A percentile compares a stretch with the other conserved stretches of the same genome.
phyloP scores from a whole-genome alignment of 2,113 vertebrate genomes.

The Rhineura floridana region DNA sequence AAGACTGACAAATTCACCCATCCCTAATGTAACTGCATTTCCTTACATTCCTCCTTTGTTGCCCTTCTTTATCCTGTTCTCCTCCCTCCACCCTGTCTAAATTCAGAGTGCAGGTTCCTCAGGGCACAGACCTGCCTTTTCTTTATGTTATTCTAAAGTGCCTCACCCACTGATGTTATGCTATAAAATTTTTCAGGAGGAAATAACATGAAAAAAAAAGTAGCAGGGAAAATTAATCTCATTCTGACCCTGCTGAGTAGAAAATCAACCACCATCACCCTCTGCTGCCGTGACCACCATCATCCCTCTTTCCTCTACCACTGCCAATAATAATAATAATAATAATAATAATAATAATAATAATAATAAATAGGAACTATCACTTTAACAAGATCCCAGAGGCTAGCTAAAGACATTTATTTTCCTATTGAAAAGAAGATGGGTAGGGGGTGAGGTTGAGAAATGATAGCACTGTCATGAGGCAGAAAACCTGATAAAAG shows the following conservation, averaged over 20 bases:
- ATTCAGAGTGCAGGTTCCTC: background rate
- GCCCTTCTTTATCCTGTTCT: background rate
- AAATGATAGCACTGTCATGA: background rate
- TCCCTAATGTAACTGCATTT: background rate
- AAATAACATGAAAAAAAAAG: background rate
- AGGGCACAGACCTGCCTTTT: background rate
- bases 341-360: background rate
- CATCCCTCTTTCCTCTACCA: background rate
- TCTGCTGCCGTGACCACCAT: no score
- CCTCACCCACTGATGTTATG: background rate
- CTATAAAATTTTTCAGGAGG: background rate
- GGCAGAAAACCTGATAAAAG: background rate
- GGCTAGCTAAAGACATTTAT: background rate
- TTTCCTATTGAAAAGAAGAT: background rate
- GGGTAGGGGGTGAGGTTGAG: background rate
- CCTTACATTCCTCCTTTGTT: background rate
- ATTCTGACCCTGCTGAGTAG: no score
- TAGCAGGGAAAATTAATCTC: background rate
- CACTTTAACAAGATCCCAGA: background rate
- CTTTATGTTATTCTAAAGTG: background rate
- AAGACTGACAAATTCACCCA: no score
- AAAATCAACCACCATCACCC: no score
- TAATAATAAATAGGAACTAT: background rate
- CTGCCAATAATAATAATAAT: no score
- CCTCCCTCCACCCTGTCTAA: background rate